Percentiles rank a stretch among this genome's conserved stretches.
phyloP scores from a whole-genome alignment of 2,113 vertebrate species.

The Chelonoidis abingdonii region DNA sequence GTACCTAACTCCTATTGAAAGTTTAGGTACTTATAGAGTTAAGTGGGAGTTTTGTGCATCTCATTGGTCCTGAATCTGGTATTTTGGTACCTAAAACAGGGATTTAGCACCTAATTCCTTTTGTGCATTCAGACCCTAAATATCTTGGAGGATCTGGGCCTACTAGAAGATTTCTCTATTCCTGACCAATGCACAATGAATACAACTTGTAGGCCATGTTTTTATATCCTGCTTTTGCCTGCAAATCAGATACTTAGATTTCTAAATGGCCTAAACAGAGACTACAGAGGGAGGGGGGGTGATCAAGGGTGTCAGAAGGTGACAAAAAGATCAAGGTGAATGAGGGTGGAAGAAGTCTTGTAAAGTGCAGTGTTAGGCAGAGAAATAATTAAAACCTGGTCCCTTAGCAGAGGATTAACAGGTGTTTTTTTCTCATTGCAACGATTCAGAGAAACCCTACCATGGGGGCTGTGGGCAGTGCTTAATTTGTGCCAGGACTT shows the following conservation, averaged over 20 bases:
- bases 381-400: fast-evolving
- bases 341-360: not conserved
- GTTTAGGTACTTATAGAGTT: not conserved
- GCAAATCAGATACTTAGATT: not conserved
- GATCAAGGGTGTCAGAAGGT: fast-evolving
- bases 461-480: not conserved
- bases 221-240: not conserved
- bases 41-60: not conserved
- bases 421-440: not conserved
- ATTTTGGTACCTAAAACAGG: not conserved
- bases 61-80: not conserved
- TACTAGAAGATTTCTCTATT: not conserved
- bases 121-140: not conserved
- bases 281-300: not conserved
- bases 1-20: not conserved
- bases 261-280: fast-evolving
- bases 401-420: not conserved
- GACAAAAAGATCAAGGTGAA: fast-evolving
- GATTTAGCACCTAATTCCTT: not conserved
- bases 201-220: fast-evolving
- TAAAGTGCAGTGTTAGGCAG: not conserved
- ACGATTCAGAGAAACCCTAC: fast-evolving
- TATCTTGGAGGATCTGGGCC: not conserved
- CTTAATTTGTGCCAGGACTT: too few relatives aligned
- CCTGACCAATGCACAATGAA: not conserved